Percentiles rank a stretch among this genome's conserved stretches.
These are phyloP conservation scores for Polyommatus iphigenia DNA, from an alignment of 2,888 invertebrate genomes.

Conservation along the genomic window DNA sequence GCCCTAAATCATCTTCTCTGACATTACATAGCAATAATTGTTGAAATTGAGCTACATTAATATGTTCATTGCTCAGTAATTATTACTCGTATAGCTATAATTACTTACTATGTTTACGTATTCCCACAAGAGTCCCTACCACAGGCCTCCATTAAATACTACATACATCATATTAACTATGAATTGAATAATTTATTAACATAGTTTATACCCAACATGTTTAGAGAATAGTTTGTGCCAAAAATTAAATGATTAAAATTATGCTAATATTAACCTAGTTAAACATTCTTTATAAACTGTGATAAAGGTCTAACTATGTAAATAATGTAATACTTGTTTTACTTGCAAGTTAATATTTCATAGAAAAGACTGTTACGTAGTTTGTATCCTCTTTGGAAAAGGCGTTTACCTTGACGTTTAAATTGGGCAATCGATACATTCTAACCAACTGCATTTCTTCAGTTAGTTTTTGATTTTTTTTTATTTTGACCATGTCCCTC, in stretches of 20 bases:
- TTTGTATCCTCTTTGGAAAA: not conserved
- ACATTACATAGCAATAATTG: too few relatives aligned
- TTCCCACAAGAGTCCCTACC: not conserved
- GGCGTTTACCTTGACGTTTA: not conserved
- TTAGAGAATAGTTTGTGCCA: not conserved
- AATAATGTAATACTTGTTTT: not conserved
- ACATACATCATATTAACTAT: not conserved
- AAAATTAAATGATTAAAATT: not conserved
- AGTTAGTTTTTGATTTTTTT: too few relatives aligned
- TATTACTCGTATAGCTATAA: not conserved
- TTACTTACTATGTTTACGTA: not conserved
- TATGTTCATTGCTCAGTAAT: not conserved
- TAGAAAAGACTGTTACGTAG: not conserved
- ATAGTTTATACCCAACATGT: not conserved
- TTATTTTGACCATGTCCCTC: too few relatives aligned
- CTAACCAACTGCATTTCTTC: too few relatives aligned
- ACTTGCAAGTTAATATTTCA: not conserved
- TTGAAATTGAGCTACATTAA: too few relatives aligned
- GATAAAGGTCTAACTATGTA: not conserved
- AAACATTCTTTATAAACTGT: constrained; percentile 3
- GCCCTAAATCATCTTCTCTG: too few relatives aligned
- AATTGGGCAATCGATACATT: too few relatives aligned
- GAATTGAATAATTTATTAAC: not conserved
- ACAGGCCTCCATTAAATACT: not conserved
- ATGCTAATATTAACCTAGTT: not conserved